Evolutionary conservation across 1,140 invertebrate genomes (phyloP), one percentile per base, ranked within the genome.

Genomic region (Tenebrio molitor): DNA sequence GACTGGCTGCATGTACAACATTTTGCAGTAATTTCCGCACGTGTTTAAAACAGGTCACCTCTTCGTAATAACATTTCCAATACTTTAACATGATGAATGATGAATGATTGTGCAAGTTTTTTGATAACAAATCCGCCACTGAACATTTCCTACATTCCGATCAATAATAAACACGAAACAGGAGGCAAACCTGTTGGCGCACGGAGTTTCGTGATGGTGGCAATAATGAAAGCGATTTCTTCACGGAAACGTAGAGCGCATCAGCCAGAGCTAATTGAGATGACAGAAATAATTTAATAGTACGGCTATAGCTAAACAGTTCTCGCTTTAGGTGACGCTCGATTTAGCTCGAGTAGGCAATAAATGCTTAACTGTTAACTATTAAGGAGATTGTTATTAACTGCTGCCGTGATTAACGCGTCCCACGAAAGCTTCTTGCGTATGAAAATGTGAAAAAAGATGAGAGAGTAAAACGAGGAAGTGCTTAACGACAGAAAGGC

Each of bases 201-300:
- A 46, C 42, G 8, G 7, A 16, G n/a, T 15, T n/a, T 50, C 19
- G 44, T 58, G 29, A 58, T 58, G 21, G 15, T 23, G 12, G 46
- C 10, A 53, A 53, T 53, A 58, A 29, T 58, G 23, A 29, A 25
- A 29, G 10, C 19, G 50, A 58, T 58, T 58, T 58, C 50, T 25
- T 50, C 50, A 6, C 23, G n/a, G n/a, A n/a, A n/a, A n/a, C n/a
- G n/a, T 29, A 17, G 19, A 29, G 23, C 7, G 12, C 21, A n/a
- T 58, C 21, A 29, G 15, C 4, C 12, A n/a, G n/a, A 39, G n/a
- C 10, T 29, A 58, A 58, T 58, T 58, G 50, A 58, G n/a, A 8
- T 58, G 50, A 29, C 50, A 58, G 50, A 10, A 58, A 58, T 58
- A 58, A 58, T 58, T 58, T 58, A 58, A 29, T 29, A 58, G 19